These are phyloP conservation scores for Scrobipalpa atriplicella DNA, from an alignment of 2,888 invertebrate genomes.

Conservation along the genomic window DNA sequence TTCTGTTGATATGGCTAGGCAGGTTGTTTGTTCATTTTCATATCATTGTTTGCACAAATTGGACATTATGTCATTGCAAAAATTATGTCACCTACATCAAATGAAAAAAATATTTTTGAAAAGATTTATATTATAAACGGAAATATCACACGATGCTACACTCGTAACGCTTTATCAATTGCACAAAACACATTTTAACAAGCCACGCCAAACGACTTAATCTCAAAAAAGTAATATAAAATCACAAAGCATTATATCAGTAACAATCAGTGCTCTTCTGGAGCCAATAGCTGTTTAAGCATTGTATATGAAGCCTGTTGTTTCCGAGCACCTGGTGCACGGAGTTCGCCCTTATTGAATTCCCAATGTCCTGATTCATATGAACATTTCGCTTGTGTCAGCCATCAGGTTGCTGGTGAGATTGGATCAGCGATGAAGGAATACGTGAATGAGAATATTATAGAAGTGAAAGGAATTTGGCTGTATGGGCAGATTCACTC, in stretches of 20 bases:
- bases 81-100: too few relatives aligned
- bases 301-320: slow-evolving; percentile 2
- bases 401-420: background rate
- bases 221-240: background rate
- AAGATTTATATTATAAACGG: too few relatives aligned
- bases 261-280: background rate
- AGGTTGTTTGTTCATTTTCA: too few relatives aligned
- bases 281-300: slow-evolving; percentile 8
- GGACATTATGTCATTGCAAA: too few relatives aligned
- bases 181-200: too few relatives aligned
- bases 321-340: slow-evolving; percentile 4
- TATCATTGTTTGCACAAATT: too few relatives aligned
- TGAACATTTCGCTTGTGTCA: slow-evolving; percentile 12
- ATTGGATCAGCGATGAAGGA: slow-evolving; percentile 5
- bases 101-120: too few relatives aligned
- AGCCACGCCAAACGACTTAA: background rate
- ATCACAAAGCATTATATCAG: background rate
- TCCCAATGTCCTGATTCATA: slow-evolving; percentile 28
- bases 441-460: background rate
- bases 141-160: too few relatives aligned
- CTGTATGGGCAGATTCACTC: background rate
- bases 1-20: background rate
- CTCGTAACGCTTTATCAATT: too few relatives aligned
- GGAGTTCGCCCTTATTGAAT: slow-evolving; percentile 32
- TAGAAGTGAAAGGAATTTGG: background rate